phyloP scores from a whole-genome alignment of 2,113 vertebrate genomes.

The Brachyistius frenatus region DNA sequence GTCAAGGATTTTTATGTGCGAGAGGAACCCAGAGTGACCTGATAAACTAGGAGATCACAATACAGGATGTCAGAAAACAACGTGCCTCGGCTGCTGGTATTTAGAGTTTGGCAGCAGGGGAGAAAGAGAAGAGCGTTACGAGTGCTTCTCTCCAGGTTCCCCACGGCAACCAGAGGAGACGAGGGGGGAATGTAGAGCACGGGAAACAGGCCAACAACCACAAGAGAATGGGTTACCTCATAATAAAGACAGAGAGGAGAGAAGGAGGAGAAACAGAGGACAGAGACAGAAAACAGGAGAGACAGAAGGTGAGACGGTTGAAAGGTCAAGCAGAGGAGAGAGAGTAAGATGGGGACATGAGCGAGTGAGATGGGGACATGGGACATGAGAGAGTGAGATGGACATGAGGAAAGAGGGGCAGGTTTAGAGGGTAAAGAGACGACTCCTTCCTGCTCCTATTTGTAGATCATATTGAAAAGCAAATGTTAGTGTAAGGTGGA shows the following conservation, averaged over 20 bases:
- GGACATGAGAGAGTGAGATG: too few relatives aligned
- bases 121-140: constrained; percentile 51
- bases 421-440: not conserved
- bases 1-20: not conserved
- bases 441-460: constrained; percentile 15
- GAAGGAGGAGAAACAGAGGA: not conserved
- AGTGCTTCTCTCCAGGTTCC: constrained; percentile 60
- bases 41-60: not conserved
- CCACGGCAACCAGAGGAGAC: constrained; percentile 71
- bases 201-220: constrained; percentile 68
- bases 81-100: constrained; percentile 43
- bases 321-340: constrained; percentile 10
- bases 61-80: constrained; percentile 33
- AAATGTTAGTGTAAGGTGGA: constrained; percentile 74
- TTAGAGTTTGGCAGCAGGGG: constrained; percentile 42
- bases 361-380: not conserved
- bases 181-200: constrained; percentile 67
- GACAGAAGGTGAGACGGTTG: constrained; percentile 19
- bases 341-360: not conserved
- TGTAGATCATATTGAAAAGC: constrained; percentile 56
- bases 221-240: constrained; percentile 51
- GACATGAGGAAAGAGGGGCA: too few relatives aligned
- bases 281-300: constrained; percentile 12
- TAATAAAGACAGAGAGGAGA: constrained; percentile 21
- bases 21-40: constrained; percentile 22